phyloP scores from a whole-genome alignment of 1,140 invertebrate genomes.

The Trichogramma pretiosum region DNA sequence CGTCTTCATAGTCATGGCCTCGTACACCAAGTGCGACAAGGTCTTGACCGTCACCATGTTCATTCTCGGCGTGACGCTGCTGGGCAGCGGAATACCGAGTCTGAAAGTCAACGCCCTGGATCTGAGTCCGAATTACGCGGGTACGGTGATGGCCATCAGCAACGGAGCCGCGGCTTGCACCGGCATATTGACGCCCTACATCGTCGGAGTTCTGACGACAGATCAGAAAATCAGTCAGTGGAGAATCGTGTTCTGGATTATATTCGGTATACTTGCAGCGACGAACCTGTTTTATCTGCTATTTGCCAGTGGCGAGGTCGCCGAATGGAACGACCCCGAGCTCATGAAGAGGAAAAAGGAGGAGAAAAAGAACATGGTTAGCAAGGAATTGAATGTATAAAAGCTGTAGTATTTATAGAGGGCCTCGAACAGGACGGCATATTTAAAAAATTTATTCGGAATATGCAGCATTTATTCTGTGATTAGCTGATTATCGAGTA shows the following conservation, averaged over 20 bases:
- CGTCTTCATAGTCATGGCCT: conserved; percentile 69
- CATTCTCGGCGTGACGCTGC: conserved; percentile 60
- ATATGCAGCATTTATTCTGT: too few relatives aligned
- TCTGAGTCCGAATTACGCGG: conserved; percentile 73
- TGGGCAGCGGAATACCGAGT: conserved; percentile 57
- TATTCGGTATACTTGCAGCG: conserved; percentile 59
- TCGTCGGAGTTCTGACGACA: conserved; percentile 67
- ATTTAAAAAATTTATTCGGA: too few relatives aligned
- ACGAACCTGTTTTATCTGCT: conserved; percentile 67
- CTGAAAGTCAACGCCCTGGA: conserved; percentile 76
- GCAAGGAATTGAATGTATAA: too few relatives aligned
- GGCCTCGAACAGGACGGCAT: neutral
- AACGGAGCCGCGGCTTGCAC: conserved; percentile 76
- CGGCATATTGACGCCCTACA: conserved; percentile 68
- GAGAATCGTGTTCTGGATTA: conserved; percentile 76
- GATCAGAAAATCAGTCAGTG: conserved; percentile 65
- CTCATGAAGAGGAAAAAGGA: conserved; percentile 18
- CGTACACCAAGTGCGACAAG: conserved; percentile 68
- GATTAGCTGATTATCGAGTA: too few relatives aligned
- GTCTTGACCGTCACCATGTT: conserved; percentile 56
- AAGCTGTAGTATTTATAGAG: neutral
- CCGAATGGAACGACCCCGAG: conserved; percentile 56
- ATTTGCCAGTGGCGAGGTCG: conserved; percentile 62
- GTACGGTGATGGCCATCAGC: conserved; percentile 73
- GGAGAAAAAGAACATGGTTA: conserved; percentile 7